Base-by-base conservation (phyloP, 2,113 vertebrate genomes). In the Apaloderma vittatum region DNA sequence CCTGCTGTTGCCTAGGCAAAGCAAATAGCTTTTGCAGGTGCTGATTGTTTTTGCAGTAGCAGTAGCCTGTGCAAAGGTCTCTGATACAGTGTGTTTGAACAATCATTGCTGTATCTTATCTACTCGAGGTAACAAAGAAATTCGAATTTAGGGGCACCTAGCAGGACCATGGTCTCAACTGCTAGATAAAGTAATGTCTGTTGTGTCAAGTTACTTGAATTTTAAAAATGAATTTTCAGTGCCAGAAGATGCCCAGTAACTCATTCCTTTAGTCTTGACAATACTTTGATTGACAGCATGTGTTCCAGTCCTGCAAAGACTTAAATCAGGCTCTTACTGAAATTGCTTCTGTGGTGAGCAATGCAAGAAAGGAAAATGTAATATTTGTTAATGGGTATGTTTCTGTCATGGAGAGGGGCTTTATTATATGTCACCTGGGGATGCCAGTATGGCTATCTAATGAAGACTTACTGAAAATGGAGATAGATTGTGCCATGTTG, bases 261-360 rank as follows among this genome's bases (percentile, higher is more conserved):
- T 95, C 88, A 88, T 90, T 94, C 86, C 88, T 88, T 40, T 77
- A 36, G 75, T 77, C 72, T 74, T 58, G 65, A 75, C n/a, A 45
- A 65, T 45, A 24, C 72, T 92, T 91, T 59, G 82, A 86, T 37
- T 70, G 82, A 58, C 63, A 93, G 57, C 13, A 0, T 26, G 27
- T 74, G 36, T 74, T 95, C 80, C 59, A 83, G 63, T 71, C 72
- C 59, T 84, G 86, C 68, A 72, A 92, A 83, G 83, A 48, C 63
- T 96, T 94, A 55, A 55, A 83, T 88, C 80, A 75, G 83, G 86
- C 65, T 88, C 95, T 92, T 93, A 90, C 82, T 74, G 88, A 90
- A 94, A 95, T 92, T 90, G 86, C 95, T 92, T 88, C 81, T 97
- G 90, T 97, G 97, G 94, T 86, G 88, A 94, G 76, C 90, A 88